Conservation (phyloP, 2,888 invertebrate genomes). For the Griposia aprilina region DNA sequence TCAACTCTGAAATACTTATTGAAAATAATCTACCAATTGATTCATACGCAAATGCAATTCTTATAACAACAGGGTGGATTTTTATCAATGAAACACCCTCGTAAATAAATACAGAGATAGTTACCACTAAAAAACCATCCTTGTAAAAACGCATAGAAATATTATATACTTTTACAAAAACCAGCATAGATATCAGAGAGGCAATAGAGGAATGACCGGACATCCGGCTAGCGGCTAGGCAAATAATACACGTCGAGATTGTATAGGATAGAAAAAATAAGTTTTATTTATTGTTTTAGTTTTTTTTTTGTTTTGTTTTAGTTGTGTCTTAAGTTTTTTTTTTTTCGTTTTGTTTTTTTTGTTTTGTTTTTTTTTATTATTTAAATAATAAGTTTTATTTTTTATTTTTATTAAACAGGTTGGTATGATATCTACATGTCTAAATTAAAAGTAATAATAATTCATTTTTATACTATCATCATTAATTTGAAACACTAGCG, state of each 20-base stretch:
- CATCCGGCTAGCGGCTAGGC: slow-evolving; percentile 22
- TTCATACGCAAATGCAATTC: not conserved
- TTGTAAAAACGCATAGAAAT: not conserved
- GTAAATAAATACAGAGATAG: not conserved
- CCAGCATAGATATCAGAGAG: slow-evolving; percentile 1
- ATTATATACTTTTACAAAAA: slow-evolving; percentile 18
- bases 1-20: not conserved
- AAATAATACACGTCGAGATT: slow-evolving; percentile 22
- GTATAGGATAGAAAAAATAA: not conserved
- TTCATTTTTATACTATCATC: too few relatives aligned
- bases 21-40: not conserved
- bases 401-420: too few relatives aligned
- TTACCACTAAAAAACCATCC: not conserved
- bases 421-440: too few relatives aligned
- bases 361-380: too few relatives aligned
- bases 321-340: too few relatives aligned
- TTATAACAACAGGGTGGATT: not conserved
- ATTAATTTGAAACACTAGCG: too few relatives aligned
- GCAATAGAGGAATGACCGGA: slow-evolving; percentile 32
- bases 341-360: too few relatives aligned
- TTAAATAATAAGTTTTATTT: too few relatives aligned
- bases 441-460: too few relatives aligned
- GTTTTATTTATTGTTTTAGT: too few relatives aligned
- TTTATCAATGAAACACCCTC: not conserved
- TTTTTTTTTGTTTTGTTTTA: too few relatives aligned